Evolutionary conservation across 2,113 vertebrate species (phyloP).

Genomic region (Perca flavescens): DNA sequence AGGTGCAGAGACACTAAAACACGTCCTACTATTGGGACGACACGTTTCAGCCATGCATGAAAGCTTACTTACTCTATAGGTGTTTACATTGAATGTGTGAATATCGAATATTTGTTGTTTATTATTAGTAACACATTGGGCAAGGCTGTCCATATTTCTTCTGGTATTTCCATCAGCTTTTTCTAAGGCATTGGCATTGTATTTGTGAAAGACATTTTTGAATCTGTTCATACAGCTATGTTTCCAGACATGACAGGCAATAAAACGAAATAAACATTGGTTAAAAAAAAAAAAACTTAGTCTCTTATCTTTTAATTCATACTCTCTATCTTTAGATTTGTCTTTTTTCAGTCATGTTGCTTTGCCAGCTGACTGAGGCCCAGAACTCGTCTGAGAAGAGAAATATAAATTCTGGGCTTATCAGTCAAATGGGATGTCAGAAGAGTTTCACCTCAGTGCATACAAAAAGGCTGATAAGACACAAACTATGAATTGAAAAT

Average conservation of each 20-base stretch:
- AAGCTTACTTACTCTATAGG: not conserved
- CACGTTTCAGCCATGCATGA: not conserved
- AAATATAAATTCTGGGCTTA: constrained; percentile 64
- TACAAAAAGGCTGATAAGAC: constrained; percentile 32
- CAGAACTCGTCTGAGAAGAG: constrained; percentile 7
- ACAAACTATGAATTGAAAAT: constrained; percentile 40
- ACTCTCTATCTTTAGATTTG: constrained; percentile 46
- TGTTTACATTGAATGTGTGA: not conserved
- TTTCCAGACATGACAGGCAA: constrained; percentile 26
- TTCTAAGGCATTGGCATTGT: not conserved
- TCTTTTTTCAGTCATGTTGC: not conserved
- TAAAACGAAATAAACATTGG: constrained; percentile 49
- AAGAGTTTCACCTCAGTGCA: constrained; percentile 44
- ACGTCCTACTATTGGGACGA: constrained; percentile 6
- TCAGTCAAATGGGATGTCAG: constrained; percentile 68
- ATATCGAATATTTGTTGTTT: constrained; percentile 26
- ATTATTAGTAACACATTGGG: constrained; percentile 1
- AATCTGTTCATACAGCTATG: constrained; percentile 3
- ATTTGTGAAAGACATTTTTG: not conserved
- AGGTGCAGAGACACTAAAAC: constrained; percentile 35
- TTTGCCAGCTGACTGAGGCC: constrained; percentile 9
- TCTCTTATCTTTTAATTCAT: constrained; percentile 68
- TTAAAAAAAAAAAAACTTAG: constrained; percentile 23
- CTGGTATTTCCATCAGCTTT: not conserved
- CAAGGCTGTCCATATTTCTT: not conserved